These are phyloP conservation scores for Idaea straminata DNA, from an alignment of 2,888 invertebrate species.

Conservation along the genomic window DNA sequence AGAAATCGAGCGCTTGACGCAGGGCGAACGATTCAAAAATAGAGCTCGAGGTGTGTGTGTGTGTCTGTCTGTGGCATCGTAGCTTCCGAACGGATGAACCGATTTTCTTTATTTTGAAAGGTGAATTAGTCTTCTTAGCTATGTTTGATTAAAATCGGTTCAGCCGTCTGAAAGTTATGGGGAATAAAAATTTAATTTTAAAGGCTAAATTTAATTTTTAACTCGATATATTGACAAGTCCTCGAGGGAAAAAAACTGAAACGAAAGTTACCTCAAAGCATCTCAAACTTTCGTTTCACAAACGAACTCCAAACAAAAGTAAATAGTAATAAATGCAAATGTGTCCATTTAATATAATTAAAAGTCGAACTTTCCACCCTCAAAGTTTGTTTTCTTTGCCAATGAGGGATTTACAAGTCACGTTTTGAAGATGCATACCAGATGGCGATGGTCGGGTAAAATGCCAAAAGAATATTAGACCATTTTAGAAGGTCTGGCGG, in stretches of 20 bases:
- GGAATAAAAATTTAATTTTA: no score
- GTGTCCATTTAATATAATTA: conserved; percentile 1
- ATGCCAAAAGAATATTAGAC: background rate
- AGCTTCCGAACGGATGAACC: no score
- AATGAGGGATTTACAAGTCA: background rate
- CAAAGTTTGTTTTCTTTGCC: background rate
- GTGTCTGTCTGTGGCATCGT: no score
- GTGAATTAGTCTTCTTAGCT: no score
- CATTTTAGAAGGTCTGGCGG: background rate
- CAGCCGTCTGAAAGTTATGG: no score
- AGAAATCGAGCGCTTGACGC: no score
- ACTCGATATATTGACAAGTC: no score
- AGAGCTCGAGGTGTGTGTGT: no score
- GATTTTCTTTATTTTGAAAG: no score
- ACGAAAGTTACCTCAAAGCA: background rate
- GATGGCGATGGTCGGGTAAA: background rate
- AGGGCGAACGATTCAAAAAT: no score
- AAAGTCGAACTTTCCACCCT: background rate
- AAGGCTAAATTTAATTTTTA: no score
- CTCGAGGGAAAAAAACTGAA: background rate
- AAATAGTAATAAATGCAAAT: background rate
- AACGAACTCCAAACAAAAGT: background rate
- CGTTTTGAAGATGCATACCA: background rate
- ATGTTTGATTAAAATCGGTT: no score
- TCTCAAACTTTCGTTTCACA: background rate